A percentile compares a stretch with the other conserved stretches of the same genome.
Conservation (phyloP, 2,888 invertebrate genomes). For the Gibbula magus region DNA sequence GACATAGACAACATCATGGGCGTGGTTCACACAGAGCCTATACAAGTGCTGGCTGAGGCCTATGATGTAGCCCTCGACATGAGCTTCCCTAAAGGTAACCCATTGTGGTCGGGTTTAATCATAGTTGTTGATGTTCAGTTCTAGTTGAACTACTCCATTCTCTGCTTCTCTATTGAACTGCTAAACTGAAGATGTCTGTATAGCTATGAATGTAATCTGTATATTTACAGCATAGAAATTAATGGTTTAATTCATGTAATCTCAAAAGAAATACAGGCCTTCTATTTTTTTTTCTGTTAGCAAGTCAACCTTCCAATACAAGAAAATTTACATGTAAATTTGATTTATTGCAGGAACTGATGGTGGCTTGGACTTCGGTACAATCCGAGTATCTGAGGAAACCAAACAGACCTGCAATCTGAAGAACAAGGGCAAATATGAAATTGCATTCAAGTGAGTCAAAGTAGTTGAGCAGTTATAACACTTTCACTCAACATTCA, state of each 20-base stretch:
- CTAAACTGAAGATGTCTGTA: no score
- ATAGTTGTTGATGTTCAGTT: background rate
- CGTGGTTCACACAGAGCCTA: slow-evolving; percentile 71
- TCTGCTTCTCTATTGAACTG: background rate
- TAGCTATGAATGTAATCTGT: no score
- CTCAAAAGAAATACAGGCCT: background rate
- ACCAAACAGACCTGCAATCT: slow-evolving; percentile 72
- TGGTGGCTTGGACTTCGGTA: slow-evolving; percentile 76
- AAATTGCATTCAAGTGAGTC: slow-evolving; percentile 73
- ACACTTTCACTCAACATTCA: background rate
- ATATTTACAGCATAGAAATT: no score
- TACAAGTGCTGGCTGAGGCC: slow-evolving; percentile 74
- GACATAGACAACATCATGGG: slow-evolving; percentile 74
- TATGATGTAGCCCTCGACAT: slow-evolving; percentile 76
- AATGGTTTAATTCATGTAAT: no score
- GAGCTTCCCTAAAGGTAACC: slow-evolving; percentile 75
- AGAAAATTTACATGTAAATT: background rate
- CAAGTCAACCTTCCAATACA: no score
- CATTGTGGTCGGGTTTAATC: no score
- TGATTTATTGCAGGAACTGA: slow-evolving; percentile 66
- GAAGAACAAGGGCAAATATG: slow-evolving; percentile 76
- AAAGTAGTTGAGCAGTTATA: background rate
- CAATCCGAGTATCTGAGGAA: slow-evolving; percentile 73
- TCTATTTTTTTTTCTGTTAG: background rate
- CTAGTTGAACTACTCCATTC: background rate